phyloP scores from a whole-genome alignment of 1,140 invertebrate species.

The Trachymyrmex cornetzi region DNA sequence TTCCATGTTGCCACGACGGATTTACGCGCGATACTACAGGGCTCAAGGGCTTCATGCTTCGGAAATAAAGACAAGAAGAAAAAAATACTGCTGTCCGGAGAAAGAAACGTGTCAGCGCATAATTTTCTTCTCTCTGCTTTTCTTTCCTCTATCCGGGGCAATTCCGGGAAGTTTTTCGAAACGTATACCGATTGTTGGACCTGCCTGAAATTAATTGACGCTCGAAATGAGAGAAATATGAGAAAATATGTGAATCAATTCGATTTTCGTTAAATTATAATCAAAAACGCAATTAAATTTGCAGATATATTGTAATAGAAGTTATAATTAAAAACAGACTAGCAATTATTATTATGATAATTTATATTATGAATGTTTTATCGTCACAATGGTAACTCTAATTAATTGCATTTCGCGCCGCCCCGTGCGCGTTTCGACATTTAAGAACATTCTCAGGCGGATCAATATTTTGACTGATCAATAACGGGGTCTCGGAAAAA shows the following conservation, averaged over 20 bases:
- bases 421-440: background rate
- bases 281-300: slow-evolving; percentile 33
- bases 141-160: background rate
- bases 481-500: slow-evolving; percentile 36
- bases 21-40: slow-evolving; percentile 22
- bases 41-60: slow-evolving; percentile 29
- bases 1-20: background rate
- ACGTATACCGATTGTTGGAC: background rate
- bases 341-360: slow-evolving; percentile 29
- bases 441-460: slow-evolving; percentile 7
- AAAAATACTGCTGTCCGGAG: background rate
- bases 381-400: background rate
- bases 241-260: slow-evolving; percentile 2
- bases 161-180: background rate
- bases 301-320: slow-evolving; percentile 28
- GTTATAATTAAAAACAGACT: slow-evolving; percentile 42
- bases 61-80: slow-evolving; percentile 21
- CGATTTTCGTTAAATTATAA: slow-evolving; percentile 33
- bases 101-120: slow-evolving; percentile 23
- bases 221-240: background rate
- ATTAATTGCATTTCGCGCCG: slow-evolving; percentile 35
- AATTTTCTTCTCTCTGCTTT: slow-evolving; percentile 16
- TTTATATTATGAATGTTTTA: slow-evolving; percentile 9
- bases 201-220: slow-evolving; percentile 24
- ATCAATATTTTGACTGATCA: slow-evolving; percentile 56